Percentiles rank a stretch among this genome's conserved stretches.
These are phyloP conservation scores for Nephrotoma appendiculata DNA, from an alignment of 2,888 invertebrate genomes.

Conservation along the genomic window DNA sequence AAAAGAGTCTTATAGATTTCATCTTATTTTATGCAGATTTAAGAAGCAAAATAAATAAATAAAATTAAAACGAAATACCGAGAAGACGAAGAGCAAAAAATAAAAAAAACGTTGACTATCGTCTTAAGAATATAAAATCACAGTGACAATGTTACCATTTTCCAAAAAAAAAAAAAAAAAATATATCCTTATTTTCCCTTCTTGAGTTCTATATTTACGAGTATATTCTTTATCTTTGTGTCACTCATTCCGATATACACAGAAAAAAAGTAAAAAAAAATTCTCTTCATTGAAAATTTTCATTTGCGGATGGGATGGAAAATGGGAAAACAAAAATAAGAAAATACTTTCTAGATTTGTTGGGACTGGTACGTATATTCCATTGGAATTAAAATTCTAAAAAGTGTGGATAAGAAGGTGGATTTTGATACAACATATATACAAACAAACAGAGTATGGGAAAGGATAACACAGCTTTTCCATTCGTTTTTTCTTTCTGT, in stretches of 20 bases:
- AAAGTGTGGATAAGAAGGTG: neutral
- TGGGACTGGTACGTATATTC: neutral
- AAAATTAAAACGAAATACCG: neutral
- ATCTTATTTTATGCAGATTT: neutral
- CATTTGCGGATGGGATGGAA: neutral
- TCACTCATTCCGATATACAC: neutral
- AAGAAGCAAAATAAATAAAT: neutral
- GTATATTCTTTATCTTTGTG: neutral
- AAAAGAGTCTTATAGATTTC: neutral
- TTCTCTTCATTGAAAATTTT: neutral
- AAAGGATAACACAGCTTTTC: neutral
- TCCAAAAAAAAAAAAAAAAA: neutral
- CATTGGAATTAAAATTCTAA: neutral
- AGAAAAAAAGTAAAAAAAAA: neutral
- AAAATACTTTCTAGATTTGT: neutral
- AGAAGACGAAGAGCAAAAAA: neutral
- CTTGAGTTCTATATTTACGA: neutral
- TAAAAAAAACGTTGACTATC: conserved; percentile 2
- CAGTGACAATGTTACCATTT: conserved; percentile 5
- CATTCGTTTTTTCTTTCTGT: neutral
- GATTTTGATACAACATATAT: neutral
- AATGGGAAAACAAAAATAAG: neutral
- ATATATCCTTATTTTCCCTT: neutral
- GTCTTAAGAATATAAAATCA: neutral
- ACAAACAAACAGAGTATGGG: neutral